Evolutionary conservation across 92 coral and sea anemone species (phyloP), one percentile per base, ranked within the genome.

Genomic region (Epizoanthus scotinus): DNA sequence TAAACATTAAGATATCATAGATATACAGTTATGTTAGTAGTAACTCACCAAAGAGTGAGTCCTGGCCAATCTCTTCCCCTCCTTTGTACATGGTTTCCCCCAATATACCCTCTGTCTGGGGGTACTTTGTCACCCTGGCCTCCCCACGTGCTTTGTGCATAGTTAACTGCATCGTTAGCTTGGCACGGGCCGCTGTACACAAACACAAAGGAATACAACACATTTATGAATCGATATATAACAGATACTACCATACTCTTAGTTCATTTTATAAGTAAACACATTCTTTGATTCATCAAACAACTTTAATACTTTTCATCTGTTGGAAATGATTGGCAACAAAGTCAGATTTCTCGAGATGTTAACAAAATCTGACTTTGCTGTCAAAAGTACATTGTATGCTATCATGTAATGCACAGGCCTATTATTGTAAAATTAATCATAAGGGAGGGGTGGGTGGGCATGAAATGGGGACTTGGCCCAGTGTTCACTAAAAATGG

Each of bases 101-200:
- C 6, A 95, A 77, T 9, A 38, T 68, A 5, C 89, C 96, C 63
- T 95, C 99, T 13, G 98, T 94, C 67, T 95, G 99, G 56, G 99
- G 99, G 71, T 95, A 95, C 56, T 70, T 93, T 25, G 89, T 40
- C 49, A 83, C 91, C 8, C 89, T 83, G 9, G 95, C 94, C 67
- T 95, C 98, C 4, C 99, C 99, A 8, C 99, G 88, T 5, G 87
- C 99, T 83, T 95, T 95, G 5, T 91, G 96, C 47, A 95, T 96
- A 28, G 98, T 90, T 18, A 92, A 87, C 85, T 93, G 98, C 99
- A 95, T 93, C 13, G 99, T 79, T 40, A 95, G 83, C 83, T 87
- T 95, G 38, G 99, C 98, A 64, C 99, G 87, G 21, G 99, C 99
- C 82, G 93, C 99, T 95, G 83, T 15, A 8, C 64, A 74, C 13